Evolutionary conservation across 2,888 invertebrate species (phyloP), one percentile per base, ranked within the genome.

Genomic region (Morinoia aosen): DNA sequence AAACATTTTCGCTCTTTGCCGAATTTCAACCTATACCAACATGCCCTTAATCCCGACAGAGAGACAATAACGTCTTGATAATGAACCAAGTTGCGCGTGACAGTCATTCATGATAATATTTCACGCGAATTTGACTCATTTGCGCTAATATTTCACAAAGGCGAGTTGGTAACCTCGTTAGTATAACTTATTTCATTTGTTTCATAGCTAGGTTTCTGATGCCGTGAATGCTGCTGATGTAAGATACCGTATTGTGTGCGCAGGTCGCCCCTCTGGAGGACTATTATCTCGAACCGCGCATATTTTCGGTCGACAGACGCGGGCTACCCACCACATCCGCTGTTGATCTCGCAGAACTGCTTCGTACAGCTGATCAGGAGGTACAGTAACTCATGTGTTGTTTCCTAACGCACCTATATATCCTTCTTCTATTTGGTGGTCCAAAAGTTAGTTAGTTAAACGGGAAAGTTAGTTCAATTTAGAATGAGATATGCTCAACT

Each of bases 181-280:
- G 48, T 48, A 33, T 33, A 25, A 25, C 76, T 10, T 76, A 33
- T 76, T 76, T 76, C 8, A 19, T 61, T 76, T 76, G 76, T 33
- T 76, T 19, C 76, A 33, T 25, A 76, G 8, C 33, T 76, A 76
- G 25, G 76, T 76, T 76, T 76, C 19, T 76, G 48, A 19, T 76
- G 33, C 76, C 25, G 16, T 76, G 19, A 16, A 16, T 16, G 61
- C 61, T 2, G 19, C 5, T 76, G 76, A 76, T 10, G 7, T 2
- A 76, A 76, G 76, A 14, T 76, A 33, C 33, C 25, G 16, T 76
- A 33, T 33, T 76, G 76, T 76, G 33, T 33, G 33, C 25, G 56
- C 96, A 96, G 95, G 91, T 96, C 19, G 96, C 96, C 19, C 96
- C 96, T 2, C 95, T 96, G 95, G 95, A 91, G 4, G 96, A 96